Conservation (phyloP, 2,797 vertebrate species). For the Oryzias sinensis region DNA sequence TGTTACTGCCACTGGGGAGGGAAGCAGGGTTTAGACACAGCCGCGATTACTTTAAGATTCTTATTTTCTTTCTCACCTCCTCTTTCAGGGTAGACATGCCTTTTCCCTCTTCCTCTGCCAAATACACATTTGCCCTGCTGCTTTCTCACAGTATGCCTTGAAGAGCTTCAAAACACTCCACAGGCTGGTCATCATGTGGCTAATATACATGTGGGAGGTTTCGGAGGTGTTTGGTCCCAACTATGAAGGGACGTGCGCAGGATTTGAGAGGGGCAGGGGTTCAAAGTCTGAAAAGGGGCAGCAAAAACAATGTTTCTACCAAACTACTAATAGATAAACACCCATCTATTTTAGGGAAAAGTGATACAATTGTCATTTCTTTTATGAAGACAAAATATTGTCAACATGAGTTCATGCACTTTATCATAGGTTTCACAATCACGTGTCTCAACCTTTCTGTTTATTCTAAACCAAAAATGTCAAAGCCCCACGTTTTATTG, state of each 20-base stretch:
- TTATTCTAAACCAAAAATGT: no score
- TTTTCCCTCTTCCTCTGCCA: conserved; percentile 16
- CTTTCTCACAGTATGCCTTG: background rate
- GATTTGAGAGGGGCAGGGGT: no score
- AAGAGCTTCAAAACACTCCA: conserved; percentile 12
- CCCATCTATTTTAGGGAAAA: no score
- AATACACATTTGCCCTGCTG: conserved; percentile 17
- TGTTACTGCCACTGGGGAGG: conserved; percentile 20
- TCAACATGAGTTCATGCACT: no score
- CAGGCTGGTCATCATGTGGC: conserved; percentile 11
- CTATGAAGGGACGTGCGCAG: background rate
- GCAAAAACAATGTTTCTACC: no score
- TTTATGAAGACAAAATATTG: no score
- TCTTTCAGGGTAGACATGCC: background rate
- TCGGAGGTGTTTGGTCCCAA: background rate
- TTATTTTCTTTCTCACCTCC: conserved; percentile 21
- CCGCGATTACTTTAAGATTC: conserved; percentile 18
- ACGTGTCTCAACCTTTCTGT: no score
- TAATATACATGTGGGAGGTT: conserved; percentile 6
- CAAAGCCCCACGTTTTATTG: no score
- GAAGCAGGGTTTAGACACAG: conserved; percentile 14
- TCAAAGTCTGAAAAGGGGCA: no score
- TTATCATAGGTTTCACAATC: no score
- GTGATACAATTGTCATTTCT: no score
- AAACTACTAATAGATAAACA: no score